These are phyloP conservation scores for Diaprepes abbreviatus DNA, from an alignment of 2,888 invertebrate genomes.

Conservation along the genomic window DNA sequence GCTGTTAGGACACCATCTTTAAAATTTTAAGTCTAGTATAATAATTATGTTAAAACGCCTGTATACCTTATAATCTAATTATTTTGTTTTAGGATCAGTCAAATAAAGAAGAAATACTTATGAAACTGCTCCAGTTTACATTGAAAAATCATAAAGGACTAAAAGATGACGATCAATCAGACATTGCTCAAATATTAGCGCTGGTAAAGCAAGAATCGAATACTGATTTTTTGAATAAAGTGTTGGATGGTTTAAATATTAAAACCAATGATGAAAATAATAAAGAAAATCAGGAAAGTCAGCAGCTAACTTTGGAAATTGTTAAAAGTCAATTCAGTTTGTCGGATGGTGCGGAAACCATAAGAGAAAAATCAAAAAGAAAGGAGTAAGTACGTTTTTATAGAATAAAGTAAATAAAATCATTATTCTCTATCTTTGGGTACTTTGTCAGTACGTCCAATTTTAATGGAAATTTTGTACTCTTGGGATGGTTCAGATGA, in stretches of 20 bases:
- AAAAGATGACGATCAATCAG: constrained; percentile 13
- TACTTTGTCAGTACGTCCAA: no score
- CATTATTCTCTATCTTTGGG: no score
- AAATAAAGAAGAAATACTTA: constrained; percentile 33
- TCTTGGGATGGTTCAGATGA: no score
- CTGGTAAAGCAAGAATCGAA: constrained; percentile 29
- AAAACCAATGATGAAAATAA: background rate
- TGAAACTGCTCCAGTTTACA: constrained; percentile 38
- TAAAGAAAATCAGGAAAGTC: constrained; percentile 22
- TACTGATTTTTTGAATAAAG: constrained; percentile 32
- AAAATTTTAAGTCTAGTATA: no score
- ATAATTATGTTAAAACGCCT: no score
- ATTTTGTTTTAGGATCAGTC: constrained; percentile 15
- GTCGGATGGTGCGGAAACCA: constrained; percentile 16
- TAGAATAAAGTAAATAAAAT: no score
- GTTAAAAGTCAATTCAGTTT: constrained; percentile 43
- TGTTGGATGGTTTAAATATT: constrained; percentile 19
- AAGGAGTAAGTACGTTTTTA: constrained; percentile 52
- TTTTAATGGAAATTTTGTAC: no score
- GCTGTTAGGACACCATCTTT: no score
- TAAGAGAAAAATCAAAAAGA: constrained; percentile 30
- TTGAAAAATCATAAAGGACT: constrained; percentile 25
- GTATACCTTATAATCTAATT: no score
- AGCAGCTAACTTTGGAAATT: constrained; percentile 48
- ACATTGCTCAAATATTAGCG: constrained; percentile 22